Evolutionary conservation across 2,113 vertebrate genomes (phyloP), one percentile per base, ranked within the genome.

Genomic region (Gavialis gangeticus): DNA sequence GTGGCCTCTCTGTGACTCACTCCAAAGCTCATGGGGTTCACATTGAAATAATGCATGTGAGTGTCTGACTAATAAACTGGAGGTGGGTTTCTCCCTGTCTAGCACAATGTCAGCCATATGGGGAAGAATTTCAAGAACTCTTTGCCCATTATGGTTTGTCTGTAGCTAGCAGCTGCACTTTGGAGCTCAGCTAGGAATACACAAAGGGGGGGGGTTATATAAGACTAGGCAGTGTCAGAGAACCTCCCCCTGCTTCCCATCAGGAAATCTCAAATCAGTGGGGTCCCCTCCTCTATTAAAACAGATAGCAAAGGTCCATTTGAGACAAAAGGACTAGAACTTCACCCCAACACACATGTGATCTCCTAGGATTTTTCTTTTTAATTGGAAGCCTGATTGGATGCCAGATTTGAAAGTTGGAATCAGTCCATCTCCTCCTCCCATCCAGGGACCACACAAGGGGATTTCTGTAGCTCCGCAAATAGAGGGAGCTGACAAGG

Each of bases 251-350:
- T 46, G 37, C 46, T 46, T 46, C 46, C 46, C 46, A 46, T 46
- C 0, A 81, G 22, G 12, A 56, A 6, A 71, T 79, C 24, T n/a
- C 2, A 76, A 22, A 4, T 18, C 73, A 79, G n/a, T 5, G 69
- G 18, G 5, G 21, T 91, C n/a, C 30, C 28, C 28, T 78, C 75
- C 81, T 78, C n/a, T 79, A 78, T n/a, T 60, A 64, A 88, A 84
- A 17, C 12, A 56, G 34, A 18, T 22, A 94, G 34, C 17, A 76
- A 93, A 87, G 10, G 54, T 30, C 88, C 25, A 19, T 83, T 22
- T 82, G 81, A 96, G 12, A 58, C 21, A 91, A 75, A 73, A 64
- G 62, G 37, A 58, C 25, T 46, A 25, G 55, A 91, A 95, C 13
- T 12, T 82, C 12, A 3, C 87, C 81, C 56, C 67, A 57, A 79